Base-by-base conservation (phyloP, 2,797 vertebrate species). In the Serranus cabrilla region DNA sequence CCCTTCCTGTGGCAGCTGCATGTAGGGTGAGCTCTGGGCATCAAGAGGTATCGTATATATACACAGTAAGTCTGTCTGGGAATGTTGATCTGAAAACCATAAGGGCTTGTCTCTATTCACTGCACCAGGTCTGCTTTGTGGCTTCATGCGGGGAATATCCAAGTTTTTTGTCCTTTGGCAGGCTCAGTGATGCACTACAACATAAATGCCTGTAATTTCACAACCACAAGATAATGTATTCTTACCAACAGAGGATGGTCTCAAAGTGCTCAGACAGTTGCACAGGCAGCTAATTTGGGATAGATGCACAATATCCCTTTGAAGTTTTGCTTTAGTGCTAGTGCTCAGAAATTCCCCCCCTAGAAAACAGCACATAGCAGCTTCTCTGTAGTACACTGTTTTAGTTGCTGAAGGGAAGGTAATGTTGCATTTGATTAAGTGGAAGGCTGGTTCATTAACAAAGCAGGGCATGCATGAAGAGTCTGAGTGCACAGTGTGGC, bases 61-160 rank as follows among this genome's bases (percentile, higher is more conserved):
- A 76, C 66, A 74, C 66, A 74, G 50, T 63, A 68, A 16, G 65
- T 73, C 66, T 84, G 87, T 90, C 89, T 87, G 80, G 90, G 85
- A 91, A 91, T 91, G 91, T 89, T 91, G 87, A 91, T 89, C 76
- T 87, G 73, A 87, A 89, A 90, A 84, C 76, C 90, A 90, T 74
- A 59, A 83, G 85, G 63, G 43, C 57, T 85, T 77, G 72, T 87
- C 79, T 85, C 61, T 77, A 37, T 65, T 84, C 78, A 63, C 51
- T 80, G 49, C 70, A 71, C 75, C 69, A 64, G 76, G 66, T 83
- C 78, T 83, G 49, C 60, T 78, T 85, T 81, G 77, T 77, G 80
- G 79, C 72, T 82, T 78, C 54, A 76, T 72, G 62, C 45, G 14
- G 50, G 72, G 64, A 73, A 76, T 74, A 59, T 80, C 66, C 39